Base-by-base conservation (phyloP, 2,888 invertebrate species). In the Rhagonycha lutea region DNA sequence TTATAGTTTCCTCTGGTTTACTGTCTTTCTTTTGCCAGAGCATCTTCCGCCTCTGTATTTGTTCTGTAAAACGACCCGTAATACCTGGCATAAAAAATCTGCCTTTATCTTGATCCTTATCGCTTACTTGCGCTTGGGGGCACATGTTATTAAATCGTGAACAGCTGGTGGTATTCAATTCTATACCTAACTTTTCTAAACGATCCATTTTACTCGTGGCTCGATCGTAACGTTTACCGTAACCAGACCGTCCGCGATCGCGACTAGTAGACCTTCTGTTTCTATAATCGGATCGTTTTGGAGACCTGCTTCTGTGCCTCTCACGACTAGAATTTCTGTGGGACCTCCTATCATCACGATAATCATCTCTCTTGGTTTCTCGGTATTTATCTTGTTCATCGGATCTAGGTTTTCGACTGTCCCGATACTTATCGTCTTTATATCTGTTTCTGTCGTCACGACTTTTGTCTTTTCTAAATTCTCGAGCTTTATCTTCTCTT, bases 31-130 rank as follows among this genome's bases (percentile, higher is more conserved):
- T 93, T 3, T 94, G 93, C 98, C 98, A 98, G 18, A 98, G 89
- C 70, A 97, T 89, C 88, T 98, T 98, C 70, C 98, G 91, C 86
- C 98, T 97, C 85, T 98, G 96, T 79, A 97, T 93, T 88, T 95
- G 96, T 82, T 97, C 95, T 8, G 96, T 92, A 85, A 97, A 95
- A 84, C 95, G 95, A 78, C 93, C 92, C 61, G 87, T 87, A 26
- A 87, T 86, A 2, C 88, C 87, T 0, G 88, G 87, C 84, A 87
- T 85, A 77, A 86, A 86, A 76, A 87, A 86, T 70, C 86, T 80
- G 60, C 89, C 89, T 89, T 90, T 84, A 89, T 90, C 84, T 89
- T 90, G 89, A 89, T 89, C 68, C 89, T 89, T 76, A 89, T 89
- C 0, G 89, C 84, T 26, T 4, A 24, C 79, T 89, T 89, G 84